Percentiles rank a stretch among this genome's conserved stretches.
Conservation (phyloP, 2,113 vertebrate genomes). For the Oreochromis tanganicae region DNA sequence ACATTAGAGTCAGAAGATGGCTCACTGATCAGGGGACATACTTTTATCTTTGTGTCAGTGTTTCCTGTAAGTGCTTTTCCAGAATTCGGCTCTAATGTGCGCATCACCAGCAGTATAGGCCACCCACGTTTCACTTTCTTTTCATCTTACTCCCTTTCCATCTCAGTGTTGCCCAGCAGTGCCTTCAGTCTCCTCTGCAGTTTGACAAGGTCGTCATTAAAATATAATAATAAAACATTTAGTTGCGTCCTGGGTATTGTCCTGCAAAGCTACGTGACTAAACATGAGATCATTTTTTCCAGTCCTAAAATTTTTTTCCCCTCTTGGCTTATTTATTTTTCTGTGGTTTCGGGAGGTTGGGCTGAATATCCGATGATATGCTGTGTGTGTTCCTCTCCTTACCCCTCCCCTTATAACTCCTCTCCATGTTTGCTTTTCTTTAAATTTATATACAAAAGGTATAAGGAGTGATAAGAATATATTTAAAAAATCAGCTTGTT, state of each 20-base stretch:
- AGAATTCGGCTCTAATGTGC: slow-evolving; percentile 18
- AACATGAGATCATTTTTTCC: slow-evolving; percentile 60
- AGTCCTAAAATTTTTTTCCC: slow-evolving; percentile 8
- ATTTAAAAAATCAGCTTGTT: not conserved
- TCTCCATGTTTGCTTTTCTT: not conserved
- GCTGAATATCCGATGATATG: slow-evolving; percentile 48
- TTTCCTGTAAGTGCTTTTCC: slow-evolving; percentile 37
- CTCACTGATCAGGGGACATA: not conserved
- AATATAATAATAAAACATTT: slow-evolving; percentile 49
- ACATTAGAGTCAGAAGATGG: not conserved
- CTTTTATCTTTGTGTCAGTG: not conserved
- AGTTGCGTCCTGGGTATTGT: slow-evolving; percentile 50
- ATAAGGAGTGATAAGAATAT: slow-evolving; percentile 5
- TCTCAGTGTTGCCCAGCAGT: not conserved
- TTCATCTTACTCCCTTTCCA: not conserved
- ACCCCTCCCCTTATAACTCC: slow-evolving; percentile 22
- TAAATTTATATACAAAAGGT: slow-evolving; percentile 27
- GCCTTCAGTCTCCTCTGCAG: not conserved
- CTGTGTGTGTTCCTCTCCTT: slow-evolving; percentile 39
- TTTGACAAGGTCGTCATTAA: slow-evolving; percentile 45
- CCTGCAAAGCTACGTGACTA: slow-evolving; percentile 31
- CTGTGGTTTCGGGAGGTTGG: slow-evolving; percentile 58
- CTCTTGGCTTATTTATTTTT: slow-evolving; percentile 61
- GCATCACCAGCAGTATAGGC: slow-evolving; percentile 18
- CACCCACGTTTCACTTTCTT: slow-evolving; percentile 36